Evolutionary conservation across 2,113 vertebrate species (phyloP).

Genomic region (Ailuropoda melanoleuca): DNA sequence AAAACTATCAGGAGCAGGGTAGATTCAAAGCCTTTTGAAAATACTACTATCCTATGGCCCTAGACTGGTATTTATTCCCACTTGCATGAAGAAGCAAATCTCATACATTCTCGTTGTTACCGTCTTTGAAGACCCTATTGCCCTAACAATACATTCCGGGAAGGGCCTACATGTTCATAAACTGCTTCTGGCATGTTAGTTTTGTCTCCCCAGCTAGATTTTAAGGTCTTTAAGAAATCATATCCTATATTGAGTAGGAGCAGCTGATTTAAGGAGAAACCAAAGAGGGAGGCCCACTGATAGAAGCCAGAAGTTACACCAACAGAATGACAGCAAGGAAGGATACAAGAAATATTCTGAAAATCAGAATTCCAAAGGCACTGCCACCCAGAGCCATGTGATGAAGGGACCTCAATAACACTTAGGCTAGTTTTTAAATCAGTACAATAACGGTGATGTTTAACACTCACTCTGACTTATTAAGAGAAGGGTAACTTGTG

Average conservation of each 20-base stretch:
- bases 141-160: neutral
- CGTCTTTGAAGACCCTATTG: neutral
- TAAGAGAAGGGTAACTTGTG: neutral
- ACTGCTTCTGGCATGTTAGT: neutral
- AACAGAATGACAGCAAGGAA: neutral
- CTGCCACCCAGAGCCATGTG: neutral
- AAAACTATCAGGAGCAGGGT: neutral
- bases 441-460: neutral
- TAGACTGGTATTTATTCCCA: constrained; percentile 1
- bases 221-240: constrained; percentile 6
- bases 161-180: neutral
- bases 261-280: neutral
- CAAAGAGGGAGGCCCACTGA: neutral
- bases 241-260: neutral
- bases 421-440: neutral
- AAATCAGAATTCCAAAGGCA: neutral
- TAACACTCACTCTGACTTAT: neutral
- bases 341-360: neutral
- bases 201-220: neutral
- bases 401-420: neutral
- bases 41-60: neutral
- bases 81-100: neutral
- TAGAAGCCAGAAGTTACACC: neutral
- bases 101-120: neutral
- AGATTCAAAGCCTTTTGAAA: constrained; percentile 15